Percentiles rank a stretch among this genome's conserved stretches.
phyloP scores from a whole-genome alignment of 2,888 invertebrate species.

The Hanleya hanleyi region DNA sequence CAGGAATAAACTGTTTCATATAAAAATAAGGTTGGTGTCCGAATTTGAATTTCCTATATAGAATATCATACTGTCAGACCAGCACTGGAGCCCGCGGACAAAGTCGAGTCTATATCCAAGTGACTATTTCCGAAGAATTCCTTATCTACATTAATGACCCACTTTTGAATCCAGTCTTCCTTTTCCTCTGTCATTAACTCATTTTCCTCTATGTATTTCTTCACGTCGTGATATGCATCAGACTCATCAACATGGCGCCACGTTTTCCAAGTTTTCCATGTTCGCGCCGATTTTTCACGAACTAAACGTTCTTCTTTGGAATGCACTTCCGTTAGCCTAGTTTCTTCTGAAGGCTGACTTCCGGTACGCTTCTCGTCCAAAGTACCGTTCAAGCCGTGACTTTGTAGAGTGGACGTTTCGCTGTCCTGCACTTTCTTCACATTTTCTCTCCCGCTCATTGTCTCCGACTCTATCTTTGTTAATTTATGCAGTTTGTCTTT shows the following conservation, averaged over 20 bases:
- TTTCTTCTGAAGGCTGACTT: background rate
- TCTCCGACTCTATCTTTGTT: conserved; percentile 43
- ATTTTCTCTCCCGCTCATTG: background rate
- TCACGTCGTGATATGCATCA: conserved; percentile 67
- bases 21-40: too few relatives aligned
- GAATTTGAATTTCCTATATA: too few relatives aligned
- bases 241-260: conserved; percentile 67
- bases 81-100: background rate
- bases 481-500: conserved; percentile 54
- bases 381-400: background rate
- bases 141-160: conserved; percentile 58
- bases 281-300: background rate
- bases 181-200: conserved; percentile 66
- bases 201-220: conserved; percentile 68
- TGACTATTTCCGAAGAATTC: conserved; percentile 15
- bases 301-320: background rate
- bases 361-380: background rate
- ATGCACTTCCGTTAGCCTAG: background rate
- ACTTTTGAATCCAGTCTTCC: conserved; percentile 58
- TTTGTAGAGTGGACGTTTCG: background rate
- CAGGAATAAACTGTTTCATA: too few relatives aligned
- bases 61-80: background rate
- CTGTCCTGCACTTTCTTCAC: background rate
- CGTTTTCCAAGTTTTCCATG: conserved; percentile 55
- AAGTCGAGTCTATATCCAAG: background rate